A percentile compares a stretch with the other conserved stretches of the same genome.
phyloP scores from a whole-genome alignment of 2,888 invertebrate genomes.

The Merodon equestris region DNA sequence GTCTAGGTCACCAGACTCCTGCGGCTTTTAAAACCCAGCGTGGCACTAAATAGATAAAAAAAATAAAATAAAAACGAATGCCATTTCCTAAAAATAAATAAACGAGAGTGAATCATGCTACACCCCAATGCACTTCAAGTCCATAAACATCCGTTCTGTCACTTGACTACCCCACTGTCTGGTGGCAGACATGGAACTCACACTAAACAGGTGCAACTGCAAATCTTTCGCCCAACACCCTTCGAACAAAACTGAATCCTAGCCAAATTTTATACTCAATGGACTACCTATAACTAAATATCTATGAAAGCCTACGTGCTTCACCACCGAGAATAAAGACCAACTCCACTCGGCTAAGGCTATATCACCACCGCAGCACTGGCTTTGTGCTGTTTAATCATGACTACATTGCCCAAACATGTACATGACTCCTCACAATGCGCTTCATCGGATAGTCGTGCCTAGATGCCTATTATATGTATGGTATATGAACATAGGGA shows the following conservation, averaged over 20 bases:
- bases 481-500: no score
- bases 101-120: no score
- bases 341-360: constrained; percentile 34
- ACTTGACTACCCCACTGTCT: constrained; percentile 1
- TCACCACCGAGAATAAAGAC: constrained; percentile 35
- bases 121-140: not conserved
- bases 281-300: no score
- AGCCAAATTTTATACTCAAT: not conserved
- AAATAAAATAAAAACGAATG: no score
- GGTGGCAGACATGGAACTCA: not conserved
- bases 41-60: no score
- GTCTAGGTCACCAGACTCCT: no score
- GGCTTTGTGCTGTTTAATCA: constrained; percentile 45
- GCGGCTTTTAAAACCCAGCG: no score
- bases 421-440: constrained; percentile 44
- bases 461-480: not conserved
- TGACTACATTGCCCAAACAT: constrained; percentile 44
- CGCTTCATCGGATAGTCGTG: constrained; percentile 12
- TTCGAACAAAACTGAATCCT: constrained; percentile 15
- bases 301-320: constrained; percentile 10
- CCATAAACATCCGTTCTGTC: constrained; percentile 27
- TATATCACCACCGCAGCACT: constrained; percentile 14
- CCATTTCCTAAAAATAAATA: no score
- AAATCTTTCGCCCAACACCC: constrained; percentile 2
- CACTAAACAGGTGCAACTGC: constrained; percentile 32